Conservation (phyloP, 1,140 invertebrate genomes). For the Whitmania pigra region DNA sequence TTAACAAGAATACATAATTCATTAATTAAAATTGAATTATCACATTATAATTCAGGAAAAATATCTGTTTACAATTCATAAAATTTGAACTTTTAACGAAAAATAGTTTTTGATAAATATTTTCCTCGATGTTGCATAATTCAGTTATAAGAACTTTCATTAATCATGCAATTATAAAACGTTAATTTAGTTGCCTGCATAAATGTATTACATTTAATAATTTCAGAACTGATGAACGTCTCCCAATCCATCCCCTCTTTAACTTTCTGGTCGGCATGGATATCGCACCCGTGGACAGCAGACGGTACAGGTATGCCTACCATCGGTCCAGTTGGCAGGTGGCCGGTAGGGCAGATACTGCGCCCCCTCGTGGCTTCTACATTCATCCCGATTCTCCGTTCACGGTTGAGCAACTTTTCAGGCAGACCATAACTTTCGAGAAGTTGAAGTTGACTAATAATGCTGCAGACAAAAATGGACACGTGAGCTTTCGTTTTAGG, state of each 20-base stretch:
- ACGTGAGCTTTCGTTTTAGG: neutral
- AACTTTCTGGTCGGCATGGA: constrained; percentile 86
- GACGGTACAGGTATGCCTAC: constrained; percentile 94
- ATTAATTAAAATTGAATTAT: no score
- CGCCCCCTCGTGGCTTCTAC: constrained; percentile 67
- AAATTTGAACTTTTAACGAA: no score
- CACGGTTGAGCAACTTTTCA: constrained; percentile 76
- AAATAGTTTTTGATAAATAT: no score
- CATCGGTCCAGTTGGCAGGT: constrained; percentile 94
- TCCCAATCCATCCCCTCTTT: constrained; percentile 48
- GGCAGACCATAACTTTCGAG: constrained; percentile 91
- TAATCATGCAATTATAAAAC: no score
- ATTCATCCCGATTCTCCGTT: constrained; percentile 89
- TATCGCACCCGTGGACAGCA: constrained; percentile 91
- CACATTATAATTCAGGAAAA: no score
- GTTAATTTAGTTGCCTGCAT: no score
- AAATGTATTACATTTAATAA: constrained; percentile 67
- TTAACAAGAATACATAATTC: no score
- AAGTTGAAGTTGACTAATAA: constrained; percentile 96
- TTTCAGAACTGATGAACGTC: constrained; percentile 63
- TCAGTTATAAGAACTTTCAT: no score
- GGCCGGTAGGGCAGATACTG: constrained; percentile 77
- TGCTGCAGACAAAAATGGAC: constrained; percentile 69
- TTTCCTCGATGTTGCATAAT: no score
- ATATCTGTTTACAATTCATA: no score